Conservation (phyloP, 2,888 invertebrate genomes). For the Ctenicera cuprea region DNA sequence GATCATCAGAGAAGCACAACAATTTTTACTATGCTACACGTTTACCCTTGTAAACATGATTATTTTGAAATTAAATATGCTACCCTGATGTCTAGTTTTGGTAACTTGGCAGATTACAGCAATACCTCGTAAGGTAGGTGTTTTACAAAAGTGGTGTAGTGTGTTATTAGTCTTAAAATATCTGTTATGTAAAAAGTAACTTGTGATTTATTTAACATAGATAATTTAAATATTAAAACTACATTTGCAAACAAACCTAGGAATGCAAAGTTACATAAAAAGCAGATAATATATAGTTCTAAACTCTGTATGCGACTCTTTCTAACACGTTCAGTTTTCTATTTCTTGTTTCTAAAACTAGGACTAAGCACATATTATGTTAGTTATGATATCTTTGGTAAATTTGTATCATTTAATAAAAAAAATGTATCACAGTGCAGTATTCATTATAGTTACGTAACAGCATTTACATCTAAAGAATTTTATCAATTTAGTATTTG, state of each 20-base stretch:
- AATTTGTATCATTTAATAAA: constrained; percentile 18
- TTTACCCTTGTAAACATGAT: neutral
- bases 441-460: constrained; percentile 15
- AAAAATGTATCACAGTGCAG: constrained; percentile 27
- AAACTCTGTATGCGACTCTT: neutral
- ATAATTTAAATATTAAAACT: no score
- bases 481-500: neutral
- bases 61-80: neutral
- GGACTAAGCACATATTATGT: neutral
- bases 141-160: neutral
- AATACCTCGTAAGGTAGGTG: constrained; percentile 1
- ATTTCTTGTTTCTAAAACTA: neutral
- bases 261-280: no score
- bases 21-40: no score
- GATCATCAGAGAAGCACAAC: neutral
- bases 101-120: neutral
- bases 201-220: no score
- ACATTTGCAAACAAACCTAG: no score
- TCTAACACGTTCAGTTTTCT: no score
- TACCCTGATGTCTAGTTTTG: neutral
- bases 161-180: neutral
- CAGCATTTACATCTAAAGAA: constrained; percentile 3
- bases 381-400: constrained; percentile 16
- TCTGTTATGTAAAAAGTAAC: no score
- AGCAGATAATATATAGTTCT: neutral